These are phyloP conservation scores for Falco novaeseelandiae DNA, from an alignment of 2,797 vertebrate genomes.

Conservation along the genomic window DNA sequence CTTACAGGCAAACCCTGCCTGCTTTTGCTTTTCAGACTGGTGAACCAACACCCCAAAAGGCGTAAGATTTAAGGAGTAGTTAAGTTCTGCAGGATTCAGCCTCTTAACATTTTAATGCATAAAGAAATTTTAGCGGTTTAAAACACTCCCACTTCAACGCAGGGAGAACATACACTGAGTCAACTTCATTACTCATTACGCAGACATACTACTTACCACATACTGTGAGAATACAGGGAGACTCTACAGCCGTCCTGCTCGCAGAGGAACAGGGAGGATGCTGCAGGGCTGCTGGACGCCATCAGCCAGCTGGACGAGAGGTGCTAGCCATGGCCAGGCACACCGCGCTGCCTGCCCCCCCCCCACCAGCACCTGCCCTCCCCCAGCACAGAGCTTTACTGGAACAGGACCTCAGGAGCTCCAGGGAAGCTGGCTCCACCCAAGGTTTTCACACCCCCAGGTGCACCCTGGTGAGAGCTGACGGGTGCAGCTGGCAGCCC, in stretches of 20 bases:
- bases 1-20: background rate
- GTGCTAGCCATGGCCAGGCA: rapidly evolving
- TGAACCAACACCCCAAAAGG: background rate
- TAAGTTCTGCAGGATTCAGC: background rate
- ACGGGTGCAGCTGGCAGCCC: background rate
- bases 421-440: rapidly evolving
- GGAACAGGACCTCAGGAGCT: background rate
- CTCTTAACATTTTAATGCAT: background rate
- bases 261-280: rapidly evolving
- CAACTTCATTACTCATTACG: background rate
- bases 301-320: rapidly evolving
- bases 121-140: background rate
- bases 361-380: rapidly evolving
- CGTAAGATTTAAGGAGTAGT: background rate
- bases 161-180: rapidly evolving
- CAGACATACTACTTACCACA: background rate
- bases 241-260: background rate
- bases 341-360: too few species aligned
- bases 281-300: background rate
- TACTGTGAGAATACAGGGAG: rapidly evolving
- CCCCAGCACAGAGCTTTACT: rapidly evolving
- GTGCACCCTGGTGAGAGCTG: rapidly evolving
- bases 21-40: background rate
- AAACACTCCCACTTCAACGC: background rate
- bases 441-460: background rate